Evolutionary conservation across 2,797 vertebrate genomes (phyloP), one percentile per base, ranked within the genome.

Genomic region (Calcarius lapponicus): DNA sequence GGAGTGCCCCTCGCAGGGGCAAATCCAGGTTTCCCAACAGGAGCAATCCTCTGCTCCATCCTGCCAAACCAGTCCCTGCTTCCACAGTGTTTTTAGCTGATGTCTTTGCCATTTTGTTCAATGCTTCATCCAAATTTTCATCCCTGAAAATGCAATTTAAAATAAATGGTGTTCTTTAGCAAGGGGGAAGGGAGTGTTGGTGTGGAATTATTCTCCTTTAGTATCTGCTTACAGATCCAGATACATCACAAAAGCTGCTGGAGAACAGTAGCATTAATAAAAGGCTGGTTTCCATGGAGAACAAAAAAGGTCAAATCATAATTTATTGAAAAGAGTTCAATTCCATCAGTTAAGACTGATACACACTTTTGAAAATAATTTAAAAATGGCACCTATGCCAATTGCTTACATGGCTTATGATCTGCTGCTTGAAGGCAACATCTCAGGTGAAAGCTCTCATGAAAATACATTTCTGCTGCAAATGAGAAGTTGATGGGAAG

Each of bases 251-350:
- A 80, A 21, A 86, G 83, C 88, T 87, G 65, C 72, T 91, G 78
- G 43, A 90, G 79, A 92, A 92, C 31, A 70, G 79, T 1, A 84
- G 80, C 88, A 70, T 84, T 75, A 93, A 76, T 64, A 86, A 88
- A 74, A 92, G 31, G 66, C 79, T 65, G 11, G 95, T 97, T 96
- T 96, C 97, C 96, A 97, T 97, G 97, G 97, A 97, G 96, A 98
- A 96, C 73, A 95, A 84, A 95, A 96, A 94, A 97, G 94, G 95
- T 96, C 95, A 96, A 57, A 71, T 90, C 56, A 65, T 60, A 82
- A 95, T 94, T 90, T 92, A 93, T 80, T 32, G 57, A 84, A 87
- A 88, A 94, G 36, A 54, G 38, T 86, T 75, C 89, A 88, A 74
- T 32, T 89, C 88, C 42, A 86, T 91, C 86, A 94, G 43, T 91